Base-by-base conservation (phyloP, 2,797 vertebrate genomes). In the Dromococcyx pavoninus region DNA sequence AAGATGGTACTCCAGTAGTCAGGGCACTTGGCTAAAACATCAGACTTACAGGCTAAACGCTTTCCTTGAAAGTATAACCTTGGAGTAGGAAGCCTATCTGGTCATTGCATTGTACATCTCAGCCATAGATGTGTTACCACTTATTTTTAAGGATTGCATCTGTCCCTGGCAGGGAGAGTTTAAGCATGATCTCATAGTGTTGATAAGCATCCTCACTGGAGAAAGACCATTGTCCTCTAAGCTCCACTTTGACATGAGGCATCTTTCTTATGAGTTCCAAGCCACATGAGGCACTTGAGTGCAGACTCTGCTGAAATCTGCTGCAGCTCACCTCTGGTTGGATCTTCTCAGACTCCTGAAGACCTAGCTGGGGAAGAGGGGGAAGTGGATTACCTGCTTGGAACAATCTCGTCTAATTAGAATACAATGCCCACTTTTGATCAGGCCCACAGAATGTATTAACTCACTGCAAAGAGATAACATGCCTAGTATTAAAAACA, bases 361-460 rank as follows among this genome's bases (percentile, higher is more conserved):
- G 44, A 57, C 4, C 11, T 53, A 15, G 4, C 12, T 69, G 56
- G 7, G 14, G 41, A 86, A 44, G 39, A 79, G 13, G 4, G 4
- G 2, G 7, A 4, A 43, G 11, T 57, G 27, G 33, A 32, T 69
- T 65, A 56, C 5, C 6, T 0, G 1, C 16, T 18, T 1, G 30
- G 39, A 30, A 10, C 13, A n/a, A 46, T 69, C 46, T 70, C 87
- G 13, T 7, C 30, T 43, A 39, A 44, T 73, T 70, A 82, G n/a
- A 48, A 17, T 76, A 11, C 22, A 27, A 32, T 23, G 13, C 17
- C 5, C 6, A 11, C 79, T 70, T 96, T 82, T 50, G 12, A 64
- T 44, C 13, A 28, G 32, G 12, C 6, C 11, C 32, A 19, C 17
- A 44, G 39, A 73, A 65, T 32, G 8, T 23, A 65, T 56, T 62